Percentiles rank a stretch among this genome's conserved stretches.
These are phyloP conservation scores for Brevipalpus yothersi DNA, from an alignment of 1,140 invertebrate genomes.

Conservation along the genomic window DNA sequence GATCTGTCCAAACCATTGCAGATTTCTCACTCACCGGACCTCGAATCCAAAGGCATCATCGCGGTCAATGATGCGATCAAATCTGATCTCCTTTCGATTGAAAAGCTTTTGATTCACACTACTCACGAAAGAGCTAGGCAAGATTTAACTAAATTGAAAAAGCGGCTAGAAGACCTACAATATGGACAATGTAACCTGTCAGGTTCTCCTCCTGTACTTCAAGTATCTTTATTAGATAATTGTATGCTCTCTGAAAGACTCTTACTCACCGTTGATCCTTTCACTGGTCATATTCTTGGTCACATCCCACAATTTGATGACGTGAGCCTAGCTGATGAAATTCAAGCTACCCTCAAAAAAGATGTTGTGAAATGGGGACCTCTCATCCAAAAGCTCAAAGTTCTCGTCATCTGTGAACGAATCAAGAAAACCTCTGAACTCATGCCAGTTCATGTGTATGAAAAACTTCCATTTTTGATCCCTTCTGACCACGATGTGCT, in stretches of 20 bases:
- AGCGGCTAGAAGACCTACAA: constrained; percentile 34
- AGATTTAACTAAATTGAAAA: constrained; percentile 52
- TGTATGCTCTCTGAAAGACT: constrained; percentile 70
- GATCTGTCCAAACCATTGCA: constrained; percentile 53
- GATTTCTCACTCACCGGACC: constrained; percentile 60
- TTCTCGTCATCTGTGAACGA: constrained; percentile 65
- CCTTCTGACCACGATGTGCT: constrained; percentile 38
- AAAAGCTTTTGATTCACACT: constrained; percentile 83
- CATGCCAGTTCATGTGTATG: constrained; percentile 58
- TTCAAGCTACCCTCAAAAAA: constrained; percentile 32
- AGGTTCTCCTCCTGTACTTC: constrained; percentile 69
- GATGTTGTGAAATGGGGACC: constrained; percentile 34
- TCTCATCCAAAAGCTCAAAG: constrained; percentile 24
- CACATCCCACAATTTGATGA: constrained; percentile 65
- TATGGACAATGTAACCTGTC: constrained; percentile 39
- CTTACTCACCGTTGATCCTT: constrained; percentile 70
- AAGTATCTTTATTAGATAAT: constrained; percentile 60
- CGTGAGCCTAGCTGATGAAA: constrained; percentile 39
- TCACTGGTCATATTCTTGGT: constrained; percentile 64
- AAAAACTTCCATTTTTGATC: constrained; percentile 37
- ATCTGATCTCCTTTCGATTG: constrained; percentile 64
- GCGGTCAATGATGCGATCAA: constrained; percentile 22
- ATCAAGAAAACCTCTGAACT: constrained; percentile 86
- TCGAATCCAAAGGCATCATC: constrained; percentile 35
- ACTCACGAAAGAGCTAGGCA: constrained; percentile 72